phyloP scores from a whole-genome alignment of 2,888 invertebrate species.

The Caenorhabditis macrosperma region DNA sequence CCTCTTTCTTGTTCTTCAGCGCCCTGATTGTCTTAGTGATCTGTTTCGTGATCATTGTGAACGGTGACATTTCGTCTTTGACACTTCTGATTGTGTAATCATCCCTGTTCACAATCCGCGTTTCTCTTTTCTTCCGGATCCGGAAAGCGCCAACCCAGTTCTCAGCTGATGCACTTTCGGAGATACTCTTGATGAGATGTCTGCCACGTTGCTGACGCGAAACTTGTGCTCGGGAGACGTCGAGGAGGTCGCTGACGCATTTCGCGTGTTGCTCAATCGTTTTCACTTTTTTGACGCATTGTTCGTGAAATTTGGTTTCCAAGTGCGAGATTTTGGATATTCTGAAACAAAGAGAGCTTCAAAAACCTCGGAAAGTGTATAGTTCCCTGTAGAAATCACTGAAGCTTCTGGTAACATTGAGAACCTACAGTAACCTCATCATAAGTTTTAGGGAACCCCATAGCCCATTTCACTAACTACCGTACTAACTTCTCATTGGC shows the following conservation, averaged over 20 bases:
- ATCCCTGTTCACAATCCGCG: slow-evolving; percentile 9
- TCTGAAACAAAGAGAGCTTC: not conserved
- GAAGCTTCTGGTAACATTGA: no score
- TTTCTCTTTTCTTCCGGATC: slow-evolving; percentile 44
- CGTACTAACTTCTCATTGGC: slow-evolving; percentile 54
- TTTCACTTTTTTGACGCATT: slow-evolving; percentile 46
- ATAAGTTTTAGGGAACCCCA: no score
- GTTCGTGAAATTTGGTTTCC: slow-evolving; percentile 44
- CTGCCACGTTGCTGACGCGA: slow-evolving; percentile 1
- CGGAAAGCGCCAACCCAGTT: slow-evolving; percentile 55
- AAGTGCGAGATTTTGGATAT: slow-evolving; percentile 36
- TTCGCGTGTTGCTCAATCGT: slow-evolving; percentile 52
- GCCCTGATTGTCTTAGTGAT: slow-evolving; percentile 55
- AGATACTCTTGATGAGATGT: slow-evolving; percentile 10
- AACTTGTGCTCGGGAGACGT: slow-evolving; percentile 10
- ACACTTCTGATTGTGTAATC: slow-evolving; percentile 18
- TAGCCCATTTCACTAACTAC: not conserved
- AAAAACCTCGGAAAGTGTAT: no score
- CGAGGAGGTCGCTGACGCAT: slow-evolving; percentile 55
- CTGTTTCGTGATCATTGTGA: slow-evolving; percentile 49
- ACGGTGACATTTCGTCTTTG: slow-evolving; percentile 37
- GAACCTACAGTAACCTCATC: no score
- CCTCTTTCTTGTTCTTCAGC: slow-evolving; percentile 59
- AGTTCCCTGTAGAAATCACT: no score
- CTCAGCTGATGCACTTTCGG: not conserved